Base-by-base conservation (phyloP, 2,797 vertebrate species). In the Telmatherina bonti region DNA sequence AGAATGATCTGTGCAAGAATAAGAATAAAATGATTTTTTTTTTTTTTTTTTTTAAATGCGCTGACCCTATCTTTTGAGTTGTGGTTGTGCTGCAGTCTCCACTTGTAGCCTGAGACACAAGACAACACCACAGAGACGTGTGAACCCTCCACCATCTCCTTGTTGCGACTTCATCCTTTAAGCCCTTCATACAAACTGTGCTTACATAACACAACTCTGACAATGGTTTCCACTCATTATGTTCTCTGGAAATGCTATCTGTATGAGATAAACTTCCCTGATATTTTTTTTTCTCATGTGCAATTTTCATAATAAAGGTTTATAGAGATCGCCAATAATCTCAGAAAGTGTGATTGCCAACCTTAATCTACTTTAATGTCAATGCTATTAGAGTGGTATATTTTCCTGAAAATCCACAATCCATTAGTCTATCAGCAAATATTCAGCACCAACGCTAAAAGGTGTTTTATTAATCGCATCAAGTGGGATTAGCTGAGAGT, bases 401-500 rank as follows among this genome's bases (percentile, higher is more conserved):
- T 24, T 36, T 60, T 13, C 0, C 18, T 53, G 11, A 1, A 20
- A 18, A 27, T 16, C 10, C 16, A 36, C n/a, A 47, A 22, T 47
- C 10, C 45, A 22, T 47, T n/a, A 22, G 20, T 47, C 45, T 10
- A 22, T 47, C 7, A 3, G n/a, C n/a, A 16, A 41, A 41, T 5
- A 18, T 33, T 22, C 10, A 47, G 18, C 22, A 45, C 0, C 15
- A 58, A 31, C 16, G 49, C 36, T 49, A 4, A 4, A 7, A 68
- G 18, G 5, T 22, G 11, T 58, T 70, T 72, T 22, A 54, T 36
- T 16, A 43, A 24, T 49, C 3, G 3, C 1, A 22, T 15, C 15
- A 43, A 74, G 57, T 27, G n/a, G 41, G 27, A 70, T 29, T 36
- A 12, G 49, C 27, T 51, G 49, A 55, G 26, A 68, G 15, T 58